Conservation (phyloP, 2,113 vertebrate species). For the Origma solitaria region DNA sequence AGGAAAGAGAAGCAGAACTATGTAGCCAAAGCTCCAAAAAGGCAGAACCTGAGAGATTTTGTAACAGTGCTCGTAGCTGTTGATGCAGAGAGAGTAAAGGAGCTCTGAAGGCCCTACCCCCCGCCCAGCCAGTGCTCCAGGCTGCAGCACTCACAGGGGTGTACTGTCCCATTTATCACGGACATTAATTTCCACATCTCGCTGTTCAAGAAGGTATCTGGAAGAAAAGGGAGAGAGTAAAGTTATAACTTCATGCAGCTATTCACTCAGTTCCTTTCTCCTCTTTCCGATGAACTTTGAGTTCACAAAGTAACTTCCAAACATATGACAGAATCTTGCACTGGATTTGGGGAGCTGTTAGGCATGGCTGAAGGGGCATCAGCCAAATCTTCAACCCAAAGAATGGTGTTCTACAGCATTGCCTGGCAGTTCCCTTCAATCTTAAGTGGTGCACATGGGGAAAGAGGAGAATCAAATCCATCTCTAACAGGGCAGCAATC, state of each 20-base stretch:
- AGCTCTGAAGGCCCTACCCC: not conserved
- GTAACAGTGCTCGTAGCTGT: not conserved
- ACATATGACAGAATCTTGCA: not conserved
- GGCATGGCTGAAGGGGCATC: not conserved
- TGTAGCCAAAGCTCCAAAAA: not conserved
- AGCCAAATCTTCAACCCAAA: not conserved
- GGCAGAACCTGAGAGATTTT: not conserved
- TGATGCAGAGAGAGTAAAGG: not conserved
- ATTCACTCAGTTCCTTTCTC: not conserved
- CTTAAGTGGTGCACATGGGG: not conserved
- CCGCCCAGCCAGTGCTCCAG: not conserved
- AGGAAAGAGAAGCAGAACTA: not conserved
- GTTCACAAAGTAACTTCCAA: not conserved
- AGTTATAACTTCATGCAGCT: not conserved
- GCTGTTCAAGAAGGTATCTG: conserved; percentile 94
- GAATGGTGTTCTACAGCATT: rapidly evolving
- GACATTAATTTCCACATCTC: conserved; percentile 94
- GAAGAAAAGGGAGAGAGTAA: not conserved
- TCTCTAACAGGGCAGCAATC: not conserved
- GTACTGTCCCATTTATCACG: conserved; percentile 98
- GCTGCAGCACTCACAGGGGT: conserved; percentile 84
- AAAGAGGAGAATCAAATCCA: not conserved
- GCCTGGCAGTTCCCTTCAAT: not conserved
- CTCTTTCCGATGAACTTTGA: not conserved
- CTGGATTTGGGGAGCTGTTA: not conserved